phyloP scores from a whole-genome alignment of 2,113 vertebrate species.

The Proterorhinus semilunaris region DNA sequence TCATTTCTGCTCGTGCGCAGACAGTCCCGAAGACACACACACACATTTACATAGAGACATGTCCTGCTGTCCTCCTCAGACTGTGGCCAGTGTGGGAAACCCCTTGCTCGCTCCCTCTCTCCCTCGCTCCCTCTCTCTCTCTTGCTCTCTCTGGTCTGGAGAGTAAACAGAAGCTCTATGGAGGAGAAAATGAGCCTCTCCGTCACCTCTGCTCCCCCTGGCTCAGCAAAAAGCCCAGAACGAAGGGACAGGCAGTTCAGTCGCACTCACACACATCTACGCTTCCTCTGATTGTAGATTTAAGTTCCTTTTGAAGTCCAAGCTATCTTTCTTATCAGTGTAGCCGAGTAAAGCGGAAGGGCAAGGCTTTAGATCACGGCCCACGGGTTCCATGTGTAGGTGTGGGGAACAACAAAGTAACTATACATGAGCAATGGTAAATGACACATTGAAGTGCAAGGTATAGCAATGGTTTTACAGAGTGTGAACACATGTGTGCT shows the following conservation, averaged over 20 bases:
- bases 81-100: slow-evolving; percentile 26
- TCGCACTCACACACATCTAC: no score
- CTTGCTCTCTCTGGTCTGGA: neutral
- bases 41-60: neutral
- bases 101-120: slow-evolving; percentile 19
- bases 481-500: no score
- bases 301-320: no score
- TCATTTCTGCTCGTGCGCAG: neutral
- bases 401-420: no score
- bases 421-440: no score
- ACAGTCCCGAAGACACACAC: slow-evolving; percentile 2
- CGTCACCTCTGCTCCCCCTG: slow-evolving; percentile 15
- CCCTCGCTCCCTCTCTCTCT: neutral
- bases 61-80: neutral
- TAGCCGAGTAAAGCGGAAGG: no score
- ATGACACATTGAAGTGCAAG: no score
- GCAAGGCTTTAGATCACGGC: no score
- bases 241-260: neutral
- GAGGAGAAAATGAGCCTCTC: slow-evolving; percentile 15
- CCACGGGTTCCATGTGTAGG: no score
- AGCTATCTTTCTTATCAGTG: no score
- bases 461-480: no score
- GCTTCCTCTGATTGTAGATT: no score
- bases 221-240: slow-evolving; percentile 39
- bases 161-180: slow-evolving; percentile 26